phyloP scores from a whole-genome alignment of 2,797 vertebrate species.

The Propithecus deckenii region DNA sequence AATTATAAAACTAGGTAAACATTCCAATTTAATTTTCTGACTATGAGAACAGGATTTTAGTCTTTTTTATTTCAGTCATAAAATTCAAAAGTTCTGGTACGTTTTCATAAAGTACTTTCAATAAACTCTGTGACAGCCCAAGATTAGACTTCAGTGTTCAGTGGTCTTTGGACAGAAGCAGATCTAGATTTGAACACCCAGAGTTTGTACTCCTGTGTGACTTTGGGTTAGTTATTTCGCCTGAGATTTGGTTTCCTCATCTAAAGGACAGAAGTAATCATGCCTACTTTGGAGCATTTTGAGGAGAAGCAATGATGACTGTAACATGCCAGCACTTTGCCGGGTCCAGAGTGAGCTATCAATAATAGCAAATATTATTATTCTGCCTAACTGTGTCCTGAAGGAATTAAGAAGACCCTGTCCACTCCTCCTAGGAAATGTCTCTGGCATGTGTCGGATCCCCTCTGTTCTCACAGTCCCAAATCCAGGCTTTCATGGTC shows the following conservation, averaged over 20 bases:
- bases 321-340: neutral
- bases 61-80: constrained; percentile 67
- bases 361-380: neutral
- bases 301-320: neutral
- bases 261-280: neutral
- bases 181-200: neutral
- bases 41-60: constrained; percentile 31
- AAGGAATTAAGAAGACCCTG: neutral
- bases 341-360: neutral
- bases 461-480: neutral
- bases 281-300: neutral
- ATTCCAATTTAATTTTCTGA: constrained; percentile 64
- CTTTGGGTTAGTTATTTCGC: neutral
- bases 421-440: neutral
- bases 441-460: neutral
- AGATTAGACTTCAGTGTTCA: neutral
- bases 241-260: neutral
- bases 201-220: neutral
- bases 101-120: constrained; percentile 38
- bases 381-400: neutral
- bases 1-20: constrained; percentile 65
- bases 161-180: neutral
- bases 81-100: constrained; percentile 63
- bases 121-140: neutral
- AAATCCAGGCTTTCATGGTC: neutral